phyloP scores from a whole-genome alignment of 1,140 invertebrate genomes.

The Drosophila sechellia region DNA sequence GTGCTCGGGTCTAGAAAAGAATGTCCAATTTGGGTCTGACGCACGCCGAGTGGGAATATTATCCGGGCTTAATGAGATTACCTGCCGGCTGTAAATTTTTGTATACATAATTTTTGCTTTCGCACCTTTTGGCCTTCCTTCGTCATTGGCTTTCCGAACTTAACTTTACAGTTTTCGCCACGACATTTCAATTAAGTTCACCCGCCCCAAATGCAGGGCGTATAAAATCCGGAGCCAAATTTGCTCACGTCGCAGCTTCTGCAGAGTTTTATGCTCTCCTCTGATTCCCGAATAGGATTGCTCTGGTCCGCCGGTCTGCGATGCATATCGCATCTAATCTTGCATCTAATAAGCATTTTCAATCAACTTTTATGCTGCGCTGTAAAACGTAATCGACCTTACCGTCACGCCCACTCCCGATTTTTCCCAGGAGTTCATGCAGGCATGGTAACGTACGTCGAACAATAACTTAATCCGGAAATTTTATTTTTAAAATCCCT shows the following conservation, averaged over 20 bases:
- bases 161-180: slow-evolving; percentile 65
- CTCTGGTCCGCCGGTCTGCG: slow-evolving; percentile 36
- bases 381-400: slow-evolving; percentile 84
- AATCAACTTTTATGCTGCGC: slow-evolving; percentile 84
- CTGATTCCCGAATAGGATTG: slow-evolving; percentile 69
- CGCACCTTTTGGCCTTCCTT: slow-evolving; percentile 27
- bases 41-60: slow-evolving; percentile 66
- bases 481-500: slow-evolving; percentile 83
- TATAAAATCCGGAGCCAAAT: slow-evolving; percentile 59
- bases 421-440: slow-evolving; percentile 33
- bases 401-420: slow-evolving; percentile 47
- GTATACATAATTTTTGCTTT: slow-evolving; percentile 65
- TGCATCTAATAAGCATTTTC: slow-evolving; percentile 85
- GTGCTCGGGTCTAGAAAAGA: slow-evolving; percentile 39
- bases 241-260: slow-evolving; percentile 71
- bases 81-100: slow-evolving; percentile 65
- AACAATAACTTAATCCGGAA: slow-evolving; percentile 84
- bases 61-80: slow-evolving; percentile 73
- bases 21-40: slow-evolving; percentile 63
- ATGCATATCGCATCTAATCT: slow-evolving; percentile 82
- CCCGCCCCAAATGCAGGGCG: neutral
- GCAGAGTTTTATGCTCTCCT: slow-evolving; percentile 68
- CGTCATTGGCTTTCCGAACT: slow-evolving; percentile 47
- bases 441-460: slow-evolving; percentile 28
- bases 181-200: slow-evolving; percentile 77